phyloP scores from a whole-genome alignment of 1,140 invertebrate genomes.

The Drosophila truncata region DNA sequence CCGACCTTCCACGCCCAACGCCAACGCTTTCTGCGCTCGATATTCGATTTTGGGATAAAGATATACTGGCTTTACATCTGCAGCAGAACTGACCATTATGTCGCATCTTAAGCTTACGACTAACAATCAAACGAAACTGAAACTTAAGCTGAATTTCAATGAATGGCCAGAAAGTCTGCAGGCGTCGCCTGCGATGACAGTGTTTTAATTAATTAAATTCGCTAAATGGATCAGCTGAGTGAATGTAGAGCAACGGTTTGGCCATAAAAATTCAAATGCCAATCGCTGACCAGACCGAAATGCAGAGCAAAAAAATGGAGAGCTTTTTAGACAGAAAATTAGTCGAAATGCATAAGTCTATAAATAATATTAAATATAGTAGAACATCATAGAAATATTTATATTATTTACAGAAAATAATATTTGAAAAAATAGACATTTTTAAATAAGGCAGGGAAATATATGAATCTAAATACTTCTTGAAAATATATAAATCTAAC shows the following conservation, averaged over 20 bases:
- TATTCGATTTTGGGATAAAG: conserved; percentile 5
- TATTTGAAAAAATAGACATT: too few relatives aligned
- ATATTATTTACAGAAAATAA: neutral
- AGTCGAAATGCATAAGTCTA: neutral
- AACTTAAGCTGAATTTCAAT: neutral
- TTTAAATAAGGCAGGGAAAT: too few relatives aligned
- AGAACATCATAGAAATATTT: neutral
- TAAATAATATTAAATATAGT: neutral
- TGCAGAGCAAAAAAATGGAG: neutral
- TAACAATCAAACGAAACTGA: conserved; percentile 28
- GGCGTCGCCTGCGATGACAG: conserved; percentile 14
- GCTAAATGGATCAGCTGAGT: conserved; percentile 44
- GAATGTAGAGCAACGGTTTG: conserved; percentile 61
- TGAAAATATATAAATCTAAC: too few relatives aligned
- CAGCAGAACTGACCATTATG: conserved; percentile 5
- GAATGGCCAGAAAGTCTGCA: conserved; percentile 37
- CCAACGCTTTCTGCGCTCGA: conserved; percentile 35
- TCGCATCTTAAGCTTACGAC: neutral
- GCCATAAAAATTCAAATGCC: conserved; percentile 63
- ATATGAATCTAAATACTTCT: too few relatives aligned
- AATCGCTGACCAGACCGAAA: conserved; percentile 13
- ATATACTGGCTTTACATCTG: conserved; percentile 40
- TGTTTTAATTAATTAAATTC: conserved; percentile 63
- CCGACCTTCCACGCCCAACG: conserved; percentile 51
- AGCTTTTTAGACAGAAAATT: neutral